Conservation (phyloP, 2,888 invertebrate genomes). For the Sesamia inferens region DNA sequence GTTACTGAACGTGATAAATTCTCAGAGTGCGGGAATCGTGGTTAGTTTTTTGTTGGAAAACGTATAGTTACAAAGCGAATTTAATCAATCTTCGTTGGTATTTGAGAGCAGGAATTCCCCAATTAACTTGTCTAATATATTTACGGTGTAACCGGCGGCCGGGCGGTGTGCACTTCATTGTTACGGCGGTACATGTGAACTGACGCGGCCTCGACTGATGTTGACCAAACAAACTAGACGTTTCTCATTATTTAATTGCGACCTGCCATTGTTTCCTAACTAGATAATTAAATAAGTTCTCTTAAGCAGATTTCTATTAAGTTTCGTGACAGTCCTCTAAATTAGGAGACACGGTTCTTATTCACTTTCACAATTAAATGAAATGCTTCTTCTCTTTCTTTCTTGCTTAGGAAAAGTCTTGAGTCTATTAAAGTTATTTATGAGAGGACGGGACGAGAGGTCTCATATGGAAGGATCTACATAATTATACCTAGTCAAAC, state of each 20-base stretch:
- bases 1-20: conserved; percentile 55
- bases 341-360: conserved; percentile 54
- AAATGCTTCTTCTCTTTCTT: conserved; percentile 4
- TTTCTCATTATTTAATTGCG: conserved; percentile 88
- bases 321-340: conserved; percentile 77
- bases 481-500: conserved; percentile 10
- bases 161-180: conserved; percentile 68
- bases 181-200: conserved; percentile 77
- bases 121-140: conserved; percentile 64
- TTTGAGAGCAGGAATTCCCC: conserved; percentile 55
- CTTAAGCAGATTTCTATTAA: conserved; percentile 84
- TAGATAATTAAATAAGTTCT: conserved; percentile 83
- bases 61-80: conserved; percentile 20
- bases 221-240: conserved; percentile 79
- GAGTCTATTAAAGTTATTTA: neutral
- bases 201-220: conserved; percentile 77
- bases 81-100: conserved; percentile 48
- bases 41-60: conserved; percentile 49
- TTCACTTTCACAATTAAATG: conserved; percentile 52
- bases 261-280: conserved; percentile 83
- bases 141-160: conserved; percentile 53
- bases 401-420: neutral
- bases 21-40: conserved; percentile 40
- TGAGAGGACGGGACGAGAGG: neutral
- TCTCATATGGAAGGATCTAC: neutral